Evolutionary conservation across 2,797 vertebrate species (phyloP).

Genomic region (Galaxias olidus): DNA sequence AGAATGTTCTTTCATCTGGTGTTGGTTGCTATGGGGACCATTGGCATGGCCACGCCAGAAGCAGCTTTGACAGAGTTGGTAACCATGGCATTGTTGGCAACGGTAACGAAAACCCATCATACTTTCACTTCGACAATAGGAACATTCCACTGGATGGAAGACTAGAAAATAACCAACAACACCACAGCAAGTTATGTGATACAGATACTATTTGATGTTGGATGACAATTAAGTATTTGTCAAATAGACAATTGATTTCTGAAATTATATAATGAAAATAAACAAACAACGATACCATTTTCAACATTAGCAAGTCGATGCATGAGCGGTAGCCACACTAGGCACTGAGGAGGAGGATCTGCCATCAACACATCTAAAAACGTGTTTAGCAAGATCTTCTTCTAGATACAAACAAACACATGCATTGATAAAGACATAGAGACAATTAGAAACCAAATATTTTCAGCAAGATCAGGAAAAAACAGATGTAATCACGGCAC

Average conservation of each 20-base stretch:
- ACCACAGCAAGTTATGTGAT: background rate
- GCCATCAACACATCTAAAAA: constrained; percentile 97
- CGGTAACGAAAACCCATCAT: constrained; percentile 99
- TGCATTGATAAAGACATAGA: background rate
- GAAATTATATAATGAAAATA: background rate
- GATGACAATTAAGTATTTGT: background rate
- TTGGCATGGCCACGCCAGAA: constrained; percentile 97
- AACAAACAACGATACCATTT: constrained; percentile 78
- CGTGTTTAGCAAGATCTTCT: constrained; percentile 93
- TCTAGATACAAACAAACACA: constrained; percentile 78
- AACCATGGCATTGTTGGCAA: constrained; percentile 98
- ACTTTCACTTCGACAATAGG: constrained; percentile 94
- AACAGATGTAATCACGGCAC: constrained; percentile 11
- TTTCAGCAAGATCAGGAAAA: constrained; percentile 2
- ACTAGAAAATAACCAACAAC: constrained; percentile 67
- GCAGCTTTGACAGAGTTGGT: constrained; percentile 97
- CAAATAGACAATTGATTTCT: background rate
- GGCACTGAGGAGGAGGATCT: constrained; percentile 96
- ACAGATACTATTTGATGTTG: background rate
- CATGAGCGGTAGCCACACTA: constrained; percentile 97
- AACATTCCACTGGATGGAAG: constrained; percentile 98
- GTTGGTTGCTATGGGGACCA: constrained; percentile 97
- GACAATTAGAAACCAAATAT: background rate
- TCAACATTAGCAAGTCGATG: constrained; percentile 97
- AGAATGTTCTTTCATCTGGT: constrained; percentile 99